phyloP scores from a whole-genome alignment of 2,797 vertebrate species.

The Gephyroberyx darwinii region DNA sequence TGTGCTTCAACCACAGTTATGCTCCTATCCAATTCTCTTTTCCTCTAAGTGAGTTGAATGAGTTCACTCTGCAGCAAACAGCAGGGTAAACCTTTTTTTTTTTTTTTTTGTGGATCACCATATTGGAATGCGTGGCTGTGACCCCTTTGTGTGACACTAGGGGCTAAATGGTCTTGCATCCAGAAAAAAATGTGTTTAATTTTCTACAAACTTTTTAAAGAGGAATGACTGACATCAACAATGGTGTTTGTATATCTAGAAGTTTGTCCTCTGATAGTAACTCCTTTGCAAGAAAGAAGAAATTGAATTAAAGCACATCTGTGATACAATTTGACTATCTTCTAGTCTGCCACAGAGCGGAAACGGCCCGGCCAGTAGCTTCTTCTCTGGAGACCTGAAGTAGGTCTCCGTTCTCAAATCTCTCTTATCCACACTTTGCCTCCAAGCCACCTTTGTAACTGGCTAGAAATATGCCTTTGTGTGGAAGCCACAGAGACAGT shows the following conservation, averaged over 20 bases:
- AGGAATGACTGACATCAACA: conserved; percentile 16
- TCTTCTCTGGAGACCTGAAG: conserved; percentile 62
- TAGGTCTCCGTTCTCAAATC: conserved; percentile 58
- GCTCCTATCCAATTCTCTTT: conserved; percentile 37
- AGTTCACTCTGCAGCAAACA: conserved; percentile 58
- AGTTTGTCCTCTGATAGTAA: neutral
- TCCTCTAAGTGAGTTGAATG: conserved; percentile 63
- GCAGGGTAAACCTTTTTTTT: conserved; percentile 28
- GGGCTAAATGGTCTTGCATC: conserved; percentile 31
- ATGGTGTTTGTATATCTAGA: neutral
- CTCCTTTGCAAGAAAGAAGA: conserved; percentile 5
- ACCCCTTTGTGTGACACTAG: conserved; percentile 53
- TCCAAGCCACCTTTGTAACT: conserved; percentile 64
- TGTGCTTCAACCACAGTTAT: conserved; percentile 27
- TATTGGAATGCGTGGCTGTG: conserved; percentile 58
- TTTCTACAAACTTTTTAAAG: conserved; percentile 27
- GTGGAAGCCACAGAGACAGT: conserved; percentile 62
- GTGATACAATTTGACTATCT: conserved; percentile 51
- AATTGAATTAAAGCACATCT: conserved; percentile 49
- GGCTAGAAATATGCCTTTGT: conserved; percentile 70
- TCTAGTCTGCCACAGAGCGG: conserved; percentile 51
- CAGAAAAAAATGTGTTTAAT: conserved; percentile 53
- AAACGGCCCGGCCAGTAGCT: conserved; percentile 57
- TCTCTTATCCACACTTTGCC: conserved; percentile 51
- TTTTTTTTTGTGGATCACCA: conserved; percentile 41